Conservation (phyloP, 2,797 vertebrate genomes). For the Coccyzus lansbergi region DNA sequence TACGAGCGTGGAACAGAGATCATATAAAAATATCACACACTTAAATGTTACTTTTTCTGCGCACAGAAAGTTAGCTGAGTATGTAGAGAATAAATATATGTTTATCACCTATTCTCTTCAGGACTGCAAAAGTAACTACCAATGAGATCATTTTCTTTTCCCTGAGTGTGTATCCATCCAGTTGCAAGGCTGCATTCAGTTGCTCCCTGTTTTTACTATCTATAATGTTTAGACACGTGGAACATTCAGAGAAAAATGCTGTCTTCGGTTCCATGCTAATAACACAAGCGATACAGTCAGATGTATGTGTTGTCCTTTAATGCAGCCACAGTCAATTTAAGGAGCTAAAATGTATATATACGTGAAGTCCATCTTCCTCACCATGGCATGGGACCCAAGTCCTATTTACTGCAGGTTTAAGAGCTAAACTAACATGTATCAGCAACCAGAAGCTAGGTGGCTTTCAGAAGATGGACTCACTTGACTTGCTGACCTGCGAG, state of each 20-base stretch:
- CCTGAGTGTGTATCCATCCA: background rate
- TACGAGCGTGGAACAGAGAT: background rate
- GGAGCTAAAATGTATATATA: background rate
- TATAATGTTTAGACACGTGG: background rate
- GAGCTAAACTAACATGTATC: background rate
- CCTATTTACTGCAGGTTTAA: background rate
- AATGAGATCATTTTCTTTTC: background rate
- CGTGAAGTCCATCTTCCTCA: background rate
- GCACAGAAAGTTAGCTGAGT: background rate
- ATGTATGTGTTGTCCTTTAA: rapidly evolving
- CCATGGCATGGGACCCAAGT: rapidly evolving
- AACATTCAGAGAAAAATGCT: background rate
- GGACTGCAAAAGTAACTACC: background rate
- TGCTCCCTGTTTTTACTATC: background rate
- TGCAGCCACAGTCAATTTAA: background rate
- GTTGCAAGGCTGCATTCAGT: background rate
- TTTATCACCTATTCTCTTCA: background rate
- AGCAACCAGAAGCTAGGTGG: background rate
- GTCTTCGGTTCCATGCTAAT: background rate
- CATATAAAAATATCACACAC: background rate
- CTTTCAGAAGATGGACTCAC: background rate
- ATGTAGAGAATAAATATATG: background rate
- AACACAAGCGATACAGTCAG: background rate
- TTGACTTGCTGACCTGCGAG: background rate
- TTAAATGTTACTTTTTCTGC: background rate